Conservation (phyloP, 2,888 invertebrate species). For the Hypomecis atomaria region DNA sequence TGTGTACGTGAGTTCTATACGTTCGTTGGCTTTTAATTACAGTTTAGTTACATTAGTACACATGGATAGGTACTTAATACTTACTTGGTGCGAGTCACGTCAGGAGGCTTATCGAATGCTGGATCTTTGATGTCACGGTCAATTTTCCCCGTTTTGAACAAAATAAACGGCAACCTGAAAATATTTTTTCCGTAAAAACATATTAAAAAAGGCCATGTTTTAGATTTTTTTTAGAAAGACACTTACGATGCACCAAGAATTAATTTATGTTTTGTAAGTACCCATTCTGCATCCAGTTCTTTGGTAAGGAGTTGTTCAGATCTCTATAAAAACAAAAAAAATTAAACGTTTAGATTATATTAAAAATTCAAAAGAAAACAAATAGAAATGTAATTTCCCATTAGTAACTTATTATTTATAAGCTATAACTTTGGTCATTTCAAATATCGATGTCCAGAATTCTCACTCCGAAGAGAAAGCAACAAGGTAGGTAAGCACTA, state of each 20-base stretch:
- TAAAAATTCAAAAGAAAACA: no score
- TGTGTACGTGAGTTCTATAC: no score
- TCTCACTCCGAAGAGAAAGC: no score
- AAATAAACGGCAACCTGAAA: conserved; percentile 75
- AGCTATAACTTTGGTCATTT: no score
- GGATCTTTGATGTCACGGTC: conserved; percentile 72
- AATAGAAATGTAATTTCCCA: no score
- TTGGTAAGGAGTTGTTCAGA: conserved; percentile 73
- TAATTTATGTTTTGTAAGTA: conserved; percentile 73
- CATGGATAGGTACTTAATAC: not conserved
- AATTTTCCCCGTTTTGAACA: conserved; percentile 74
- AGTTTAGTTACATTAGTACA: no score
- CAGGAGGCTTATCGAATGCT: conserved; percentile 67
- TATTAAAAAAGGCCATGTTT: no score
- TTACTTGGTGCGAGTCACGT: conserved; percentile 62
- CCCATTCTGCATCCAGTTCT: conserved; percentile 70
- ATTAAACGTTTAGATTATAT: not conserved
- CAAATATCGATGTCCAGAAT: no score
- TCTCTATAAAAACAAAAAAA: conserved; percentile 57
- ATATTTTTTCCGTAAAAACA: no score
- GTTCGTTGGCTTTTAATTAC: no score
- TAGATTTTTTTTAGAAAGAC: conserved; percentile 12
- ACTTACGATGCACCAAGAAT: conserved; percentile 78
- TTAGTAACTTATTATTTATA: no score
- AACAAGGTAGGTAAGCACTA: no score